These are phyloP conservation scores for Julus scandinavius DNA, from an alignment of 2,888 invertebrate genomes.

Conservation along the genomic window DNA sequence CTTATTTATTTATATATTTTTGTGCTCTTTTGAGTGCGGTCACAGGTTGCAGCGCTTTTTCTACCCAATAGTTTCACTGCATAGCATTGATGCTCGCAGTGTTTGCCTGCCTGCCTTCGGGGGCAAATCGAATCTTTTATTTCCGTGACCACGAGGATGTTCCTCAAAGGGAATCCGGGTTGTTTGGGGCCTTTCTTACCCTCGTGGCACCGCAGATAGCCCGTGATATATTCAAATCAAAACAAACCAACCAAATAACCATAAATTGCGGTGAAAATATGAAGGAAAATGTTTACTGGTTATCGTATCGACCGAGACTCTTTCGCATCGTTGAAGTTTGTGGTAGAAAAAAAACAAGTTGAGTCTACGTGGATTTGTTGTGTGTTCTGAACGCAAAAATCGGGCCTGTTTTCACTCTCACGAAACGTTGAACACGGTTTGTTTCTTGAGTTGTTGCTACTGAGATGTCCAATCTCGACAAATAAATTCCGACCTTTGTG, in stretches of 20 bases:
- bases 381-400: neutral
- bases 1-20: constrained; percentile 22
- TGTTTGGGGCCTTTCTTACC: neutral
- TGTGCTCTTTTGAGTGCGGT: neutral
- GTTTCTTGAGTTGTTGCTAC: neutral
- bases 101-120: neutral
- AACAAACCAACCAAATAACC: constrained; percentile 10
- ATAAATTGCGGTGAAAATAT: constrained; percentile 34
- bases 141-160: neutral
- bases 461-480: neutral
- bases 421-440: neutral
- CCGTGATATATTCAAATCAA: constrained; percentile 23
- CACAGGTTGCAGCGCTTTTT: neutral
- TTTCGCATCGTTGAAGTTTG: neutral
- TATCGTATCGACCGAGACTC: neutral
- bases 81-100: neutral
- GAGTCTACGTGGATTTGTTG: neutral
- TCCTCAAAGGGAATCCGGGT: neutral
- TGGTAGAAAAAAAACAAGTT: neutral
- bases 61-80: neutral
- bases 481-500: neutral
- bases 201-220: neutral
- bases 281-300: neutral
- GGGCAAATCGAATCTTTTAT: neutral
- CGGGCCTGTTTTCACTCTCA: neutral